Evolutionary conservation across 2,797 vertebrate genomes (phyloP).

Genomic region (Rhynchonycteris naso): DNA sequence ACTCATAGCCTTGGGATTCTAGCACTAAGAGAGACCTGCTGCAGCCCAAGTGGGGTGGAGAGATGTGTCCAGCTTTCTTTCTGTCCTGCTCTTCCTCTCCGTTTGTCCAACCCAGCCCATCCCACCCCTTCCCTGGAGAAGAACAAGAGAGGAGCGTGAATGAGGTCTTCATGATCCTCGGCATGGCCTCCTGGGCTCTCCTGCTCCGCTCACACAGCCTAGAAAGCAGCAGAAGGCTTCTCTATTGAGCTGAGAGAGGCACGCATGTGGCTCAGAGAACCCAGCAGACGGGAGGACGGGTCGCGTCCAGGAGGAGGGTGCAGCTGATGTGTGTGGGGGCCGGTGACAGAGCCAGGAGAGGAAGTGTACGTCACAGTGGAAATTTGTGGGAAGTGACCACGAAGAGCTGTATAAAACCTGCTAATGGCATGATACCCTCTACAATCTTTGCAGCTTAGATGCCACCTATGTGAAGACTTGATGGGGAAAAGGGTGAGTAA

Average conservation of each 20-base stretch:
- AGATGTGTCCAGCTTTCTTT: not conserved
- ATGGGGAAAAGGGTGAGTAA: not conserved
- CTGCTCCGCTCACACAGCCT: not conserved
- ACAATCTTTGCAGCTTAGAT: not conserved
- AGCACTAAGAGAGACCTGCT: not conserved
- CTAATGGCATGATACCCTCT: not conserved
- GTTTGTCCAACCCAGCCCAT: not conserved
- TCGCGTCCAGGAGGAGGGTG: not conserved
- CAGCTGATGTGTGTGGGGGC: not conserved
- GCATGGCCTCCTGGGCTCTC: not conserved
- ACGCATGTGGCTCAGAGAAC: not conserved
- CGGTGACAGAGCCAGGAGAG: not conserved
- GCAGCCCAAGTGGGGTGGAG: not conserved
- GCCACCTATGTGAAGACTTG: not conserved
- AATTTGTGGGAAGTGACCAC: not conserved
- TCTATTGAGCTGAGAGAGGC: not conserved
- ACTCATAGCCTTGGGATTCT: not conserved
- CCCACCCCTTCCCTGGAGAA: not conserved
- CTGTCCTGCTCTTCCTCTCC: not conserved
- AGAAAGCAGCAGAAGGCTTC: not conserved
- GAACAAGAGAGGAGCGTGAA: not conserved
- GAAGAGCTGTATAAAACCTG: not conserved
- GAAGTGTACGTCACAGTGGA: not conserved
- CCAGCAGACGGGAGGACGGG: not conserved
- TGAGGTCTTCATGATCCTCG: not conserved